These are phyloP conservation scores for Tridacna gigas DNA, from an alignment of 2,888 invertebrate genomes.

Conservation along the genomic window DNA sequence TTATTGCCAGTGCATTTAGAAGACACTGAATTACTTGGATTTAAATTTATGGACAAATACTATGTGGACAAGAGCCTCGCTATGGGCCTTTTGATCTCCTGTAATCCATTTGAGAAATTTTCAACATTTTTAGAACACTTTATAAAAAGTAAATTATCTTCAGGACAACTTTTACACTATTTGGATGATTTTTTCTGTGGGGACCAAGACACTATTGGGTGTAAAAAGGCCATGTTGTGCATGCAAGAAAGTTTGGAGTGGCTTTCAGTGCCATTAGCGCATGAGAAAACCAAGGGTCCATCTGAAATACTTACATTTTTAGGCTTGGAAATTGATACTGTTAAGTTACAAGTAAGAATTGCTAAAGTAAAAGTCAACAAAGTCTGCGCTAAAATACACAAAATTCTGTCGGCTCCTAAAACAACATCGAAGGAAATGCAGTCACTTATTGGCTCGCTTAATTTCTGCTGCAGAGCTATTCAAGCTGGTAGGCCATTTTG, in stretches of 20 bases:
- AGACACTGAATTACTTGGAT: constrained; percentile 42
- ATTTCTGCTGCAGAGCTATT: constrained; percentile 41
- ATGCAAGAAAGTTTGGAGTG: neutral
- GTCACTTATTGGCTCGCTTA: constrained; percentile 37
- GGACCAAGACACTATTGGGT: neutral
- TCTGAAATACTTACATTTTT: constrained; percentile 21
- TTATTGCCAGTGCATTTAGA: constrained; percentile 37
- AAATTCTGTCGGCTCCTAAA: constrained; percentile 13
- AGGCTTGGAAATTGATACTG: constrained; percentile 32
- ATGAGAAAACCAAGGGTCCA: constrained; percentile 35
- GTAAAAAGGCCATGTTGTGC: neutral
- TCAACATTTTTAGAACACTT: constrained; percentile 47
- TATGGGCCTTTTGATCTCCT: constrained; percentile 41
- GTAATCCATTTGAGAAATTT: constrained; percentile 45
- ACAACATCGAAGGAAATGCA: constrained; percentile 39
- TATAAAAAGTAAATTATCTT: constrained; percentile 19
- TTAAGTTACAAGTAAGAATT: constrained; percentile 15
- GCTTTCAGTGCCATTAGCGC: constrained; percentile 19
- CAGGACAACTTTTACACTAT: no score
- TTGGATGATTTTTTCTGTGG: constrained; percentile 20
- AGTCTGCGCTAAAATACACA: neutral
- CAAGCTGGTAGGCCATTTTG: constrained; percentile 41
- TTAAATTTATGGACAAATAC: constrained; percentile 30
- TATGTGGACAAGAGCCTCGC: constrained; percentile 48
- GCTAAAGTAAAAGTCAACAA: constrained; percentile 27